phyloP scores from a whole-genome alignment of 2,888 invertebrate genomes.

The Dione juno region DNA sequence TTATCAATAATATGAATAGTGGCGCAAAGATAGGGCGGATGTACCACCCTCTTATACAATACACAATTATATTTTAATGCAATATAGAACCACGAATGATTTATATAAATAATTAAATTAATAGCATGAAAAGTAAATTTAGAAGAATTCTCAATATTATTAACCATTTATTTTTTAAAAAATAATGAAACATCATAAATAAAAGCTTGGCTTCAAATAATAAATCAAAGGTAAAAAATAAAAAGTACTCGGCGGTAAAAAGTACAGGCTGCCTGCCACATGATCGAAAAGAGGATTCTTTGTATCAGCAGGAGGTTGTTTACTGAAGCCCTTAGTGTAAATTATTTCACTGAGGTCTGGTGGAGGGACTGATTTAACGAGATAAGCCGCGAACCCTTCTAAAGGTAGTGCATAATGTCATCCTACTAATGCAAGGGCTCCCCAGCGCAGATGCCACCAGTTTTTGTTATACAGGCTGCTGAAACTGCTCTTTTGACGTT shows the following conservation, averaged over 20 bases:
- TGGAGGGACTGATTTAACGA: conserved; percentile 69
- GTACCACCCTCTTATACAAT: conserved; percentile 68
- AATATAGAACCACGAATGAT: conserved; percentile 63
- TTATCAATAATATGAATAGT: conserved; percentile 76
- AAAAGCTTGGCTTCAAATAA: not conserved
- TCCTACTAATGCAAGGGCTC: conserved; percentile 80
- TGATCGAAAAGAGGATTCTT: conserved; percentile 56
- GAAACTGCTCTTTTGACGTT: conserved; percentile 42
- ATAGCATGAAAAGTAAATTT: not conserved
- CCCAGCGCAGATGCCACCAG: conserved; percentile 79
- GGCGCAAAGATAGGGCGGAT: conserved; percentile 62
- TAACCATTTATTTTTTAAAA: not conserved
- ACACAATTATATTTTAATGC: conserved; percentile 62
- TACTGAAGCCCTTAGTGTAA: conserved; percentile 61
- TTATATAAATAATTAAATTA: conserved; percentile 33
- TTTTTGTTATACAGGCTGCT: conserved; percentile 69
- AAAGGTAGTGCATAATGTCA: conserved; percentile 79
- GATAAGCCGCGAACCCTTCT: conserved; percentile 77
- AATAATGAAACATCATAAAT: not conserved
- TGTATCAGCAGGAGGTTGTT: conserved; percentile 64
- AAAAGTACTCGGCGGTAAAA: not conserved
- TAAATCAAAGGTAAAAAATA: not conserved
- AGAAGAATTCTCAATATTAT: not conserved
- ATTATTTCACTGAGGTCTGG: conserved; percentile 63
- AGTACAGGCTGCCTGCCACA: conserved; percentile 26